Percentiles rank a stretch among this genome's conserved stretches.
These are phyloP conservation scores for Rhodophaea formosa DNA, from an alignment of 2,888 invertebrate genomes.

Conservation along the genomic window DNA sequence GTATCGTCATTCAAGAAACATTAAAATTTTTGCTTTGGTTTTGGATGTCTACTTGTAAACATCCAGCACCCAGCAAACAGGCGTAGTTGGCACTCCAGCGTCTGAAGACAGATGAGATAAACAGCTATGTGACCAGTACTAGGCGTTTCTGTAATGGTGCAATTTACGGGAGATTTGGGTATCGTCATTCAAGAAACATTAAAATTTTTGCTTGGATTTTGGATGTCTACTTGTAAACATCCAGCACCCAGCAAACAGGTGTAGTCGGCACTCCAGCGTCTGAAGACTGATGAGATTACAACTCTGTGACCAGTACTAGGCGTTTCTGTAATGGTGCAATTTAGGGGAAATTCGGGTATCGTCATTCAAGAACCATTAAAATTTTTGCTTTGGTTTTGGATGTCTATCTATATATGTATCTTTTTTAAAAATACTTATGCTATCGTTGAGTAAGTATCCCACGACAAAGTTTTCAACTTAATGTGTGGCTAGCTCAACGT, in stretches of 20 bases:
- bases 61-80: conserved; percentile 27
- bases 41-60: conserved; percentile 7
- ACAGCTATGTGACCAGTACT: conserved; percentile 40
- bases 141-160: no score
- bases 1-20: no score
- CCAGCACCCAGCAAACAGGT: conserved; percentile 27
- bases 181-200: no score
- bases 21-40: no score
- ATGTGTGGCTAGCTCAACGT: no score
- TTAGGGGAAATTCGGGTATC: conserved; percentile 19
- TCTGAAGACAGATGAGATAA: conserved; percentile 43
- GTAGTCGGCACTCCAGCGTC: conserved; percentile 31
- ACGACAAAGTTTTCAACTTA: no score
- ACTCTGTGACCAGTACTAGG: conserved; percentile 35
- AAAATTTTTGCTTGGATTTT: no score
- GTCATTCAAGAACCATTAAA: no score
- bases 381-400: no score
- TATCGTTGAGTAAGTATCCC: no score
- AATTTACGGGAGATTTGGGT: conserved; percentile 25
- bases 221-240: conserved; percentile 22
- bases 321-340: conserved; percentile 25
- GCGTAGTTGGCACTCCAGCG: conserved; percentile 30
- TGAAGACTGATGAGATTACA: conserved; percentile 45
- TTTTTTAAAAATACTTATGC: no score
- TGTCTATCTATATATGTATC: no score